Evolutionary conservation across 2,888 invertebrate genomes (phyloP).

Genomic region (Idaea straminata): DNA sequence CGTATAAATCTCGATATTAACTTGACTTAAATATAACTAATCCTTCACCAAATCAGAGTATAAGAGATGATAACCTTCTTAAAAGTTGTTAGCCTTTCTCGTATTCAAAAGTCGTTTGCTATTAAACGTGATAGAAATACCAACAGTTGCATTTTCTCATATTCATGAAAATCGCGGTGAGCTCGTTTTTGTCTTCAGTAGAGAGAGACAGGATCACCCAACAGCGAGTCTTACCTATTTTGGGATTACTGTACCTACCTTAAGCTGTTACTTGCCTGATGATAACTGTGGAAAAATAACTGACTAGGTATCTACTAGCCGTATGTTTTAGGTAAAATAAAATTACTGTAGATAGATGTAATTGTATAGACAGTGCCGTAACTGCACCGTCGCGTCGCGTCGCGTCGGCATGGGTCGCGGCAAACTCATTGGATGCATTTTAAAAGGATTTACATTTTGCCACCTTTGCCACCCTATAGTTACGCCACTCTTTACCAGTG

Average conservation of each 20-base stretch:
- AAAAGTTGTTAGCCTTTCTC: slow-evolving; percentile 13
- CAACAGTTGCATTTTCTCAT: slow-evolving; percentile 63
- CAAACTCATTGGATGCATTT: too few species aligned
- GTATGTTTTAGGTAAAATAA: too few species aligned
- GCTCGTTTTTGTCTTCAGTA: slow-evolving; percentile 45
- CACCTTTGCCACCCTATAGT: too few species aligned
- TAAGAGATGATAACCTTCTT: neutral
- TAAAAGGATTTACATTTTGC: too few species aligned
- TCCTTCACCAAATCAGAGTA: neutral
- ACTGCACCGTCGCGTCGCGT: too few species aligned
- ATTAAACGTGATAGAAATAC: slow-evolving; percentile 38
- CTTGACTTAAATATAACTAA: neutral
- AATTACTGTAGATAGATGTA: too few species aligned
- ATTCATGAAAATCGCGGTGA: slow-evolving; percentile 67
- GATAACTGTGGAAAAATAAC: neutral
- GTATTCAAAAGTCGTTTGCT: slow-evolving; percentile 24
- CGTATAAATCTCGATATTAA: neutral
- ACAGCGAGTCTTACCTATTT: slow-evolving; percentile 29
- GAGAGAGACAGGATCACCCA: slow-evolving; percentile 56
- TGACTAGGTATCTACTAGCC: neutral
- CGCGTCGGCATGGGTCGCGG: too few species aligned
- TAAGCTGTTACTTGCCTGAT: neutral
- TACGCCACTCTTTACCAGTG: too few species aligned
- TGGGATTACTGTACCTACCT: neutral
- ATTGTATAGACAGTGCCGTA: too few species aligned